Conservation (phyloP, 2,888 invertebrate species). For the Pasiphila rectangulata region DNA sequence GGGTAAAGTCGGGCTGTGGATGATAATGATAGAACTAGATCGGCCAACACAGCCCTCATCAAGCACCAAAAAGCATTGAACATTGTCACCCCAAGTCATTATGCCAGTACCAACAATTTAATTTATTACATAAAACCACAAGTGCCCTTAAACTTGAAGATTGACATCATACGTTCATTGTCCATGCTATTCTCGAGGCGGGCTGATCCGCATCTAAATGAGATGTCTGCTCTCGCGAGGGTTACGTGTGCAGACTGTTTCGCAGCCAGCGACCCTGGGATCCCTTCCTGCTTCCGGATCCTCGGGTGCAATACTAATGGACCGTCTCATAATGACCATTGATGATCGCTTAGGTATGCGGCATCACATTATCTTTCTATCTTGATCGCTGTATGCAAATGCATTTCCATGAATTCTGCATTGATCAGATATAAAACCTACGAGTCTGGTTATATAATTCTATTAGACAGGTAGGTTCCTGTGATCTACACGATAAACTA, state of each 20-base stretch:
- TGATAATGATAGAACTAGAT: too few relatives aligned
- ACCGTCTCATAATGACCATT: conserved; percentile 22
- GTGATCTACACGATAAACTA: not conserved
- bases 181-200: conserved; percentile 35
- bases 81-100: too few relatives aligned
- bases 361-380: conserved; percentile 8
- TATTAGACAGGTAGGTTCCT: not conserved
- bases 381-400: not conserved
- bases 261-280: conserved; percentile 53
- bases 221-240: conserved; percentile 41
- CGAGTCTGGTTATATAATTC: not conserved
- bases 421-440: not conserved
- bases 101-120: not conserved
- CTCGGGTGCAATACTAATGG: conserved; percentile 60
- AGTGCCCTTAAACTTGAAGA: conserved; percentile 37
- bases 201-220: conserved; percentile 52
- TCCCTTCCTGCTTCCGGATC: conserved; percentile 71
- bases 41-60: too few relatives aligned
- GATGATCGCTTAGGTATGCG: conserved; percentile 10
- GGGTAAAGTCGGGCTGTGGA: too few relatives aligned
- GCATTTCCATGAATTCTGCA: conserved; percentile 9
- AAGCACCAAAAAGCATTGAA: too few relatives aligned
- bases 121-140: conserved; percentile 18
- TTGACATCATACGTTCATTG: conserved; percentile 45
- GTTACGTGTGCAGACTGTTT: conserved; percentile 45